Percentiles rank a stretch among this genome's conserved stretches.
Evolutionary conservation across 2,888 invertebrate species (phyloP).

Genomic region (Trachelus stipa): DNA sequence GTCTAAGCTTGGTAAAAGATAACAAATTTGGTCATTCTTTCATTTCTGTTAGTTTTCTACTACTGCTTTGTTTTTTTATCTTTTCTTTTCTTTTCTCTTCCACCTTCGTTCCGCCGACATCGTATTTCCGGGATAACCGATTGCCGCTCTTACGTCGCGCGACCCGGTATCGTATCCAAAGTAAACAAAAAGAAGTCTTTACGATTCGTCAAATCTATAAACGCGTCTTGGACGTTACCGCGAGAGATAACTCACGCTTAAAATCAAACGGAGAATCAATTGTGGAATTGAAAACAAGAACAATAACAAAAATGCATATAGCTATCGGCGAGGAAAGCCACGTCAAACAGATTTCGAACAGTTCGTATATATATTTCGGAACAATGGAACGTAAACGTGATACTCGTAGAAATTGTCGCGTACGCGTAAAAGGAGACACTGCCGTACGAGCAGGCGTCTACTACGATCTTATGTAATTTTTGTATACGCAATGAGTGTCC

Average conservation of each 20-base stretch:
- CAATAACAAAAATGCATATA: not conserved
- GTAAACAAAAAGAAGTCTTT: not conserved
- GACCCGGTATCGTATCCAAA: not conserved
- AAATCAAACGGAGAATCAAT: not conserved
- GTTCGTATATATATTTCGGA: not conserved
- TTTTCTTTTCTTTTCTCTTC: not conserved
- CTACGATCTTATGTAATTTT: too few species aligned
- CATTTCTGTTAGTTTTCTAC: not conserved
- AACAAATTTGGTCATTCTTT: not conserved
- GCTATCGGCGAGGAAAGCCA: not conserved
- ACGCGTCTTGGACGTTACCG: not conserved
- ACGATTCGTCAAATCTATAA: not conserved
- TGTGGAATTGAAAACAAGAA: not conserved
- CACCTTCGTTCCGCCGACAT: not conserved
- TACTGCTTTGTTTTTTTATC: not conserved
- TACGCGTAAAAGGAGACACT: not conserved
- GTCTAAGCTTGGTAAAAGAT: slow-evolving; percentile 1
- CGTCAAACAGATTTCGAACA: not conserved
- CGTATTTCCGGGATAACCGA: not conserved
- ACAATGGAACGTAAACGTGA: not conserved
- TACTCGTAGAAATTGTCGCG: not conserved
- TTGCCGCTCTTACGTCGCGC: too few species aligned
- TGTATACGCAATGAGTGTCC: too few species aligned
- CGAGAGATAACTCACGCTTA: not conserved
- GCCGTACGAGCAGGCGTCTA: too few species aligned